A percentile compares a stretch with the other conserved stretches of the same genome.
These are phyloP conservation scores for Frieseomelitta varia DNA, from an alignment of 1,140 invertebrate genomes.

Conservation along the genomic window DNA sequence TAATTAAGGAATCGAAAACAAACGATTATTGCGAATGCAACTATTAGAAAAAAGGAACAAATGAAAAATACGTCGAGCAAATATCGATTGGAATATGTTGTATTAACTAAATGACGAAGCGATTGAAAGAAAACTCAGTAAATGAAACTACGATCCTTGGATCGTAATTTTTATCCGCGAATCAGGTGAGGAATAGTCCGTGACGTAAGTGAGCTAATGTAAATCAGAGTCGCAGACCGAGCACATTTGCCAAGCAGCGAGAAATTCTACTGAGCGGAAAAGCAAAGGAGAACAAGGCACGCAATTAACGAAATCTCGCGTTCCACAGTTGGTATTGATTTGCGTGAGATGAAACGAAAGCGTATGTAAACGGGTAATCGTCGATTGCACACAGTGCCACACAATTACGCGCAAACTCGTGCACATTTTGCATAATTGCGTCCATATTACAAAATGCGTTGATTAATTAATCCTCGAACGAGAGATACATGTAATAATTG, in stretches of 20 bases:
- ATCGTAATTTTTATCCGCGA: conserved; percentile 1
- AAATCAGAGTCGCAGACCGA: background rate
- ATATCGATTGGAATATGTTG: too few relatives aligned
- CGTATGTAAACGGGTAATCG: background rate
- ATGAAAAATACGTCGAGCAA: background rate
- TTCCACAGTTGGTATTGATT: background rate
- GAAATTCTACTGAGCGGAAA: background rate
- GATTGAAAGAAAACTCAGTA: background rate
- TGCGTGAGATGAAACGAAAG: conserved; percentile 1
- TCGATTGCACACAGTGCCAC: background rate
- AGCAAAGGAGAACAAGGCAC: background rate
- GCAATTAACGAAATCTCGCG: background rate
- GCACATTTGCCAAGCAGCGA: background rate
- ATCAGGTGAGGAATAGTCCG: background rate
- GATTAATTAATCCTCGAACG: background rate
- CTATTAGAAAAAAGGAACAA: background rate
- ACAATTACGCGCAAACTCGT: background rate
- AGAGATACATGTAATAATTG: background rate
- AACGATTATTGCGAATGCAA: background rate
- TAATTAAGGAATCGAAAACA: too few relatives aligned
- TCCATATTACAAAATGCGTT: background rate
- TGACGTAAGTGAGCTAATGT: background rate
- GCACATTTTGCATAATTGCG: background rate
- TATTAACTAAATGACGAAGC: background rate
- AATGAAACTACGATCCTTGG: background rate